Evolutionary conservation across 2,113 vertebrate species (phyloP).

Genomic region (Chlorodrepanis virens): DNA sequence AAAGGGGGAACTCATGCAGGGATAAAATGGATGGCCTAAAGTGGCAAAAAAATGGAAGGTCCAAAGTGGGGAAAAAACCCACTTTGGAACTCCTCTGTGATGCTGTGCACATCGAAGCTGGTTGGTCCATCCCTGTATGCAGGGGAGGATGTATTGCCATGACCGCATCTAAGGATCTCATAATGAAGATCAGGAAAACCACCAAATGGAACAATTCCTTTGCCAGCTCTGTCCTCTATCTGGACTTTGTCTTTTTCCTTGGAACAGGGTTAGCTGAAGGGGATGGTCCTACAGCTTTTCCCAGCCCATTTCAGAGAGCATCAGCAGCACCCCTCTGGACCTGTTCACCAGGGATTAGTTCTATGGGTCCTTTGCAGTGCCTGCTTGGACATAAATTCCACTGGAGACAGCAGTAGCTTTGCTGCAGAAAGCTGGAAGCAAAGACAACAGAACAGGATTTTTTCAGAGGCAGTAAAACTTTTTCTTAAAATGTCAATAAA

Average conservation of each 20-base stretch:
- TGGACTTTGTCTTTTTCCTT: neutral
- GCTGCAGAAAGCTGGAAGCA: neutral
- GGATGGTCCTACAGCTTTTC: neutral
- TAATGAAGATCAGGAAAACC: neutral
- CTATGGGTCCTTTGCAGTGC: neutral
- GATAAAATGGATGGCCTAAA: neutral
- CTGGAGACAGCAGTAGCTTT: neutral
- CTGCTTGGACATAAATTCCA: neutral
- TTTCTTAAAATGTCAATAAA: neutral
- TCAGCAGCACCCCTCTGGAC: neutral
- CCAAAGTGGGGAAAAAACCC: neutral
- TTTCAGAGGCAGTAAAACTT: neutral
- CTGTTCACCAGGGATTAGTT: neutral
- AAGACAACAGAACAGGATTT: neutral
- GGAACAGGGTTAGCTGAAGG: neutral
- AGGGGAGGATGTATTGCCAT: neutral
- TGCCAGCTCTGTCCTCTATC: neutral
- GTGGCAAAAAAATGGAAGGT: neutral
- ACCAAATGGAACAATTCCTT: neutral
- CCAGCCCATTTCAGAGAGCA: neutral
- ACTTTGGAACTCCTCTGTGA: neutral
- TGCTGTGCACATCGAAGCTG: rapidly evolving
- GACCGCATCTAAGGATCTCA: neutral
- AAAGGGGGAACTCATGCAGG: neutral
- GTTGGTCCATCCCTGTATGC: neutral